Evolutionary conservation across 92 coral and sea anemone genomes (phyloP), one percentile per base, ranked within the genome.

Genomic region (Epizoanthus rinbou): DNA sequence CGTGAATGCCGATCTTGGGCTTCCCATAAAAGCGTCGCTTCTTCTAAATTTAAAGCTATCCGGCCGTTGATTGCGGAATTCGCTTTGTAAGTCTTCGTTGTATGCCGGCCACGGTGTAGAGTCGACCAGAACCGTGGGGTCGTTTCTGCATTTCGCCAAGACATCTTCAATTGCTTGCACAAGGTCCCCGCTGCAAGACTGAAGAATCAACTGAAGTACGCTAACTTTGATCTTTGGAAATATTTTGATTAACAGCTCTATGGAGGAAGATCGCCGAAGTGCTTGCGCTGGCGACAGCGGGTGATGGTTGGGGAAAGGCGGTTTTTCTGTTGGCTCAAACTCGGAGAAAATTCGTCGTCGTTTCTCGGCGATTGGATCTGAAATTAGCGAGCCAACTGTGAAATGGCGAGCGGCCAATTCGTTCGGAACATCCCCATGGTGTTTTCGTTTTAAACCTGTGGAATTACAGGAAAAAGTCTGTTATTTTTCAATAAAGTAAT

Each of bases 111-210:
- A 93, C 0, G 94, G 94, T 37, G 82, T 84, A 6, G 97, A 87
- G 17, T 88, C 94, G 3, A 89, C 94, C 57, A 93, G 82, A 31
- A 70, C 76, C 0, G 94, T 70, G 6, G 97, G 89, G 22, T 93
- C 94, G 73, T 88, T 86, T 69, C 92, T 92, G 80, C 92, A 90
- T 59, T 94, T 95, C 8, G 92, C 80, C 19, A 96, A 82, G 72
- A 96, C 95, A 39, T 96, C 98, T 80, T 96, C 99, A 11, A 96
- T 96, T 33, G 99, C 97, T 84, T 96, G 99, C 11, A 92, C 95
- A 47, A 96, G 85, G 57, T 96, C 99, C 23, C 98, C 98, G 37
- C 96, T 94, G 39, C 97, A 94, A 8, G 99, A 94, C 67, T 96
- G 98, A 16, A 96, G 92, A 74, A 96, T 87, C 16, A 96, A 86